Conservation (phyloP, 2,888 invertebrate species). For the Caenorhabditis sulstoni region DNA sequence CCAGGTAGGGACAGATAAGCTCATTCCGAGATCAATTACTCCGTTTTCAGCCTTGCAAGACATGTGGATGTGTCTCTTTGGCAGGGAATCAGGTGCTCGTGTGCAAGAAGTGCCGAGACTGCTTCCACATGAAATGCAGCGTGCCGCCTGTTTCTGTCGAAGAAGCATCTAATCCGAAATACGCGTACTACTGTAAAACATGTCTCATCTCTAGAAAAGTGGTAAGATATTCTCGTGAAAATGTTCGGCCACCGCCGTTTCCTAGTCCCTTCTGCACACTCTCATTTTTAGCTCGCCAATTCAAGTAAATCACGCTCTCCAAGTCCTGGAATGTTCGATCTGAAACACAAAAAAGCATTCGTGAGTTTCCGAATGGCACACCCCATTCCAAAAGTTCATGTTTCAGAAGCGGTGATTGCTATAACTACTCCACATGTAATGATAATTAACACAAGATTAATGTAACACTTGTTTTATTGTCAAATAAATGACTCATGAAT, state of each 20-base stretch:
- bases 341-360: slow-evolving; percentile 3
- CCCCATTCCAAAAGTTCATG: too few species aligned
- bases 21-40: neutral
- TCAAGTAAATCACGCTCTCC: slow-evolving; percentile 31
- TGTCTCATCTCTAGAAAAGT: slow-evolving; percentile 44
- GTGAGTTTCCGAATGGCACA: slow-evolving; percentile 1
- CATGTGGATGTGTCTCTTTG: slow-evolving; percentile 34
- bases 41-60: slow-evolving; percentile 36
- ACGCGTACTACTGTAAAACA: slow-evolving; percentile 32
- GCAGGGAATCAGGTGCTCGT: slow-evolving; percentile 43
- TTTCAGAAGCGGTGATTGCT: neutral
- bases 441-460: too few species aligned
- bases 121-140: slow-evolving; percentile 50
- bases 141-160: slow-evolving; percentile 45
- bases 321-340: slow-evolving; percentile 18
- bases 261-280: neutral
- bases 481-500: slow-evolving; percentile 17
- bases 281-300: too few species aligned
- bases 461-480: slow-evolving; percentile 1
- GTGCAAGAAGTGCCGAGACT: slow-evolving; percentile 39
- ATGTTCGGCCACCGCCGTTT: too few species aligned
- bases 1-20: slow-evolving; percentile 5
- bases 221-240: neutral
- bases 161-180: slow-evolving; percentile 35
- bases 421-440: neutral